Percentiles rank a stretch among this genome's conserved stretches.
These are phyloP conservation scores for Poecilus cupreus DNA, from an alignment of 2,888 invertebrate species.

Conservation along the genomic window DNA sequence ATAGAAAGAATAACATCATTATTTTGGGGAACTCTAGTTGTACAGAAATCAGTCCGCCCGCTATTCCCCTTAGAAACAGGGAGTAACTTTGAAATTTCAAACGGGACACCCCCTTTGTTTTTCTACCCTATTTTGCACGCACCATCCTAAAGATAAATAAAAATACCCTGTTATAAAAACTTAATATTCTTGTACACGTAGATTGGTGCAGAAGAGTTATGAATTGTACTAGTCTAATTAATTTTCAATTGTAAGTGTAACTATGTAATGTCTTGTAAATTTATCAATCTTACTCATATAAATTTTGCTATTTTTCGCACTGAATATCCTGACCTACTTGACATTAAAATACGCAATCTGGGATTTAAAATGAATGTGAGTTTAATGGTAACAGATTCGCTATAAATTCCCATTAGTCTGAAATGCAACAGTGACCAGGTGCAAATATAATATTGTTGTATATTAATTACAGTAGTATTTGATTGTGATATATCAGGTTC, in stretches of 20 bases:
- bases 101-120: no score
- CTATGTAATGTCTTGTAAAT: neutral
- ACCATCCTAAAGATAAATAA: no score
- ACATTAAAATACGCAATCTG: slow-evolving; percentile 6
- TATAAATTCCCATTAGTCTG: slow-evolving; percentile 48
- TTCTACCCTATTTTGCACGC: no score
- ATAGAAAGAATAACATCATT: no score
- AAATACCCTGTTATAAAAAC: no score
- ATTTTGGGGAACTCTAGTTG: no score
- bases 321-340: slow-evolving; percentile 12
- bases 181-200: no score
- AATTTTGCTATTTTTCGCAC: slow-evolving; percentile 5
- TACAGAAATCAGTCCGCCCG: no score
- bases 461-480: slow-evolving; percentile 25
- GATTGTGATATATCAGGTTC: slow-evolving; percentile 7
- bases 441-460: slow-evolving; percentile 46
- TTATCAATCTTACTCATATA: neutral
- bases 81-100: no score
- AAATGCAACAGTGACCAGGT: neutral
- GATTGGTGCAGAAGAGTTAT: no score
- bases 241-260: neutral
- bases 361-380: neutral
- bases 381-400: neutral
- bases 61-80: no score
- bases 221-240: no score